Conservation (phyloP, 2,888 invertebrate genomes). For the Acronicta leporina region DNA sequence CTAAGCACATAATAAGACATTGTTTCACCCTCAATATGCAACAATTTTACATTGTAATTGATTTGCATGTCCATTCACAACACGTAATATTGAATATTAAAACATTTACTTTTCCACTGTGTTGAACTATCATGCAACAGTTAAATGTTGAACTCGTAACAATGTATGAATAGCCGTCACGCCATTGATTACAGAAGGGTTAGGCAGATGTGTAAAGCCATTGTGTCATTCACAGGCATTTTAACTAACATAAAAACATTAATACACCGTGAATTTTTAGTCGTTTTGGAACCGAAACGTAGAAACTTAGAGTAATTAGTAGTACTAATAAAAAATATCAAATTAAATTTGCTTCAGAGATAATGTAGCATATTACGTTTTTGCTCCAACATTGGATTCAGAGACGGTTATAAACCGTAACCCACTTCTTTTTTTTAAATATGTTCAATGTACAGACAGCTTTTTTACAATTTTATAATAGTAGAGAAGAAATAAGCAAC, state of each 20-base stretch:
- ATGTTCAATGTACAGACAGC: too few species aligned
- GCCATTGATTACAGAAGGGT: slow-evolving; percentile 11
- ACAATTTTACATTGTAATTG: slow-evolving; percentile 9
- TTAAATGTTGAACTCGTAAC: slow-evolving; percentile 10
- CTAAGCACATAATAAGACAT: not conserved
- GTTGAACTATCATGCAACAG: slow-evolving; percentile 9
- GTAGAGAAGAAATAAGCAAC: too few species aligned
- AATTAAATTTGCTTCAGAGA: too few species aligned
- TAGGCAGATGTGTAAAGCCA: not conserved
- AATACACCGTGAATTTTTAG: too few species aligned
- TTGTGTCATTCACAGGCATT: not conserved
- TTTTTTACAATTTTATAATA: too few species aligned
- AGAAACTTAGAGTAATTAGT: too few species aligned
- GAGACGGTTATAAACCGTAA: too few species aligned
- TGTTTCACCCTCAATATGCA: not conserved
- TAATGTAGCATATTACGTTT: too few species aligned
- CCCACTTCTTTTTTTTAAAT: too few species aligned
- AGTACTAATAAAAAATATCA: too few species aligned
- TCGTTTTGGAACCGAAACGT: too few species aligned
- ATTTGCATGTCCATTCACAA: slow-evolving; percentile 25
- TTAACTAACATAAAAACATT: not conserved
- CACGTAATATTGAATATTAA: slow-evolving; percentile 23
- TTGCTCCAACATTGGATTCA: too few species aligned
- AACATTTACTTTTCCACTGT: slow-evolving; percentile 32
- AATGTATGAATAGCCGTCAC: slow-evolving; percentile 19